Conservation (phyloP, 2,888 invertebrate species). For the Agapostemon virescens region DNA sequence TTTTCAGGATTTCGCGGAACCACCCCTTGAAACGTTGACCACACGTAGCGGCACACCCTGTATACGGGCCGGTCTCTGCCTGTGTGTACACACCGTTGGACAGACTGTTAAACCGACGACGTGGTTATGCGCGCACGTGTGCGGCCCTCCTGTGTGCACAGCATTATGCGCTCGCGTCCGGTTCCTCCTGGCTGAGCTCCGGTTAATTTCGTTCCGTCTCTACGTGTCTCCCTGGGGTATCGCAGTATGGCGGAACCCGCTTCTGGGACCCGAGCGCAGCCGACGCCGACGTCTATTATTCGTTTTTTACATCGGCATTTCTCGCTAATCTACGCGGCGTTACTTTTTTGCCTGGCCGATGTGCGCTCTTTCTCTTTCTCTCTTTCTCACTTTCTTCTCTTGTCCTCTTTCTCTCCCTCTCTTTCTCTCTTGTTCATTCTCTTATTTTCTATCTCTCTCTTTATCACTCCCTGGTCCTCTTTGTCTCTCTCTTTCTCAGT, state of each 20-base stretch:
- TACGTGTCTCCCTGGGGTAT: conserved; percentile 54
- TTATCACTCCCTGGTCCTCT: too few species aligned
- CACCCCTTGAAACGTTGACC: background rate
- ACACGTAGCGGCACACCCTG: conserved; percentile 4
- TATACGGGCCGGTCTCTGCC: background rate
- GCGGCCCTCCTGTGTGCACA: conserved; percentile 58
- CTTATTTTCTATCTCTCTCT: too few species aligned
- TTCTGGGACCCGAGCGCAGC: conserved; percentile 35
- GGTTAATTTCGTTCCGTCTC: conserved; percentile 64
- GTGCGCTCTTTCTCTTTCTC: background rate
- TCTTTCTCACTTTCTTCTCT: background rate
- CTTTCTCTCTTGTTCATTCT: too few species aligned
- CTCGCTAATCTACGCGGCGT: conserved; percentile 32
- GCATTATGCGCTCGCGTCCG: conserved; percentile 65
- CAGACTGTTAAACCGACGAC: conserved; percentile 63
- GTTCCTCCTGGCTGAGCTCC: conserved; percentile 59
- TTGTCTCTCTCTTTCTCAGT: too few species aligned
- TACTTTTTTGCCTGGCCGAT: conserved; percentile 13
- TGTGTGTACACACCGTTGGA: conserved; percentile 35
- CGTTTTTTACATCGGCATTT: conserved; percentile 45
- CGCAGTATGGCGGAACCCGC: conserved; percentile 32
- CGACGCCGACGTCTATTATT: conserved; percentile 39
- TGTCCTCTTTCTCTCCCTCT: background rate
- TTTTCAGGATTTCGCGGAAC: background rate
- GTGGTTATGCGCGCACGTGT: conserved; percentile 58